Percentiles rank a stretch among this genome's conserved stretches.
phyloP scores from a whole-genome alignment of 2,113 vertebrate species.

The Seriola quinqueradiata region DNA sequence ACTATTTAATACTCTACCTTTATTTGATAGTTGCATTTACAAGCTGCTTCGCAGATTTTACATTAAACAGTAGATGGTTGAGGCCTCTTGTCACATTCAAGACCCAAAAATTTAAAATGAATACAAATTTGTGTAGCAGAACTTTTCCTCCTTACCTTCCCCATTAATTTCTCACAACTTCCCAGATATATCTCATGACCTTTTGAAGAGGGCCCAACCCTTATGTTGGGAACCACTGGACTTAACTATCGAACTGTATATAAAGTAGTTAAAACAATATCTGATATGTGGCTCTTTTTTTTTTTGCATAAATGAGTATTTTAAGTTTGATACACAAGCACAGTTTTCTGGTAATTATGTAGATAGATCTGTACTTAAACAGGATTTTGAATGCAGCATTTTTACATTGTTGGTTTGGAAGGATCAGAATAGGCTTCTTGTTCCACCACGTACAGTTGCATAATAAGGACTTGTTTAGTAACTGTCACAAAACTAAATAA shows the following conservation, averaged over 20 bases:
- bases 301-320: not conserved
- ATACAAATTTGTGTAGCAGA: not conserved
- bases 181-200: too few species aligned
- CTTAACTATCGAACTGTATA: too few species aligned
- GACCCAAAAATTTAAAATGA: not conserved
- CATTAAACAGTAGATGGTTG: not conserved
- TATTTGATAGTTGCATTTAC: not conserved
- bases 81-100: not conserved
- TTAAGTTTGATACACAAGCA: too few species aligned
- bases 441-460: not conserved
- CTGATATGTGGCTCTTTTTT: too few species aligned
- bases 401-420: not conserved
- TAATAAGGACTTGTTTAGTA: not conserved
- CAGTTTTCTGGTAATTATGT: not conserved
- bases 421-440: not conserved
- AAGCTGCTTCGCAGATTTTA: not conserved
- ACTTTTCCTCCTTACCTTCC: not conserved
- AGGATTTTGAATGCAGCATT: not conserved
- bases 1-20: not conserved
- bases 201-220: not conserved
- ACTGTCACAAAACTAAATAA: not conserved
- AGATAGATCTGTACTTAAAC: not conserved
- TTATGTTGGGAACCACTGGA: not conserved
- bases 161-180: not conserved
- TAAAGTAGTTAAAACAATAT: too few species aligned